phyloP scores from a whole-genome alignment of 2,113 vertebrate species.

The Theropithecus gelada region DNA sequence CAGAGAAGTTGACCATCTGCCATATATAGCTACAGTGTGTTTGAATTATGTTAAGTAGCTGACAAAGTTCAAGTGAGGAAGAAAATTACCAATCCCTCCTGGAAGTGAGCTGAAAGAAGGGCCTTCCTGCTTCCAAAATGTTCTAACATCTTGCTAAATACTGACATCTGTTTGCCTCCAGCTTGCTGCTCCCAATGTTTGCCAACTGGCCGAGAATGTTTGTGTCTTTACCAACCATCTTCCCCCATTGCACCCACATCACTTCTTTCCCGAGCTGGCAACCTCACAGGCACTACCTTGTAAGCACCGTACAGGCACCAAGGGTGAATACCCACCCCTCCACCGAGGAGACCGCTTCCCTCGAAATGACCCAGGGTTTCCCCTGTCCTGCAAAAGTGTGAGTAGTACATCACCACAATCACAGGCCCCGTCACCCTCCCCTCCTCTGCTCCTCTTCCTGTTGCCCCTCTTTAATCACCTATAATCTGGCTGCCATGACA shows the following conservation, averaged over 20 bases:
- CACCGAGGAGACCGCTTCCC: background rate
- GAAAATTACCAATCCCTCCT: conserved; percentile 66
- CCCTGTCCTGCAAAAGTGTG: background rate
- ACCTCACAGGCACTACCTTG: background rate
- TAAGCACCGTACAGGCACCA: background rate
- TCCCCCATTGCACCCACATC: conserved; percentile 52
- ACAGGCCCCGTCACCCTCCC: background rate
- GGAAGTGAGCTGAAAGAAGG: conserved; percentile 55
- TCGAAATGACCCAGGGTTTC: background rate
- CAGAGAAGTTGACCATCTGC: conserved; percentile 64
- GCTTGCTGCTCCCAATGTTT: conserved; percentile 71
- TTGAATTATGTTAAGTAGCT: conserved; percentile 65
- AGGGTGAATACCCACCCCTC: background rate
- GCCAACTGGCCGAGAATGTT: conserved; percentile 70
- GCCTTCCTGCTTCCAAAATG: conserved; percentile 65
- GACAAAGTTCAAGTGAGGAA: conserved; percentile 63
- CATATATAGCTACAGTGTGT: conserved; percentile 59
- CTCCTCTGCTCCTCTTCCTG: background rate
- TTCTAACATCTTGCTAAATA: conserved; percentile 75
- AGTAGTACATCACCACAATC: background rate
- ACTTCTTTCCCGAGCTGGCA: conserved; percentile 44
- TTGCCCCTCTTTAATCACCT: background rate
- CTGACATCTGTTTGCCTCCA: conserved; percentile 79
- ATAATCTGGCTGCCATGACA: background rate
- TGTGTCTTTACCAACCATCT: conserved; percentile 68